Evolutionary conservation across 2,113 vertebrate species (phyloP).

Genomic region (Cryptotis parvus): DNA sequence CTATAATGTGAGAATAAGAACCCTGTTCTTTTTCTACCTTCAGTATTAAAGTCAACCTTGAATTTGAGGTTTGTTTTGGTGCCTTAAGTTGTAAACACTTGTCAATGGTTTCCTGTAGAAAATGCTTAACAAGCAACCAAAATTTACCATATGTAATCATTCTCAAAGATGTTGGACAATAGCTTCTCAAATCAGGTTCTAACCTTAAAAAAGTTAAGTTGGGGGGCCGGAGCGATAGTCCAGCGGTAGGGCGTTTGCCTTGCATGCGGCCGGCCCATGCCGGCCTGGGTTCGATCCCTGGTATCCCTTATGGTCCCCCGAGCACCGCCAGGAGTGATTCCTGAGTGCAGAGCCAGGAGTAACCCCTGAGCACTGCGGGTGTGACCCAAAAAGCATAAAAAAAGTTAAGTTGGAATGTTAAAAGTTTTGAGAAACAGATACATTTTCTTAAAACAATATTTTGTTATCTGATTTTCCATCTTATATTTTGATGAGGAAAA

Average conservation of each 20-base stretch:
- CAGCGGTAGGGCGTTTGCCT: too few relatives aligned
- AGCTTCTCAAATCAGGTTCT: constrained; percentile 6
- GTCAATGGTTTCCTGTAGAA: constrained; percentile 41
- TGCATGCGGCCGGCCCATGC: too few relatives aligned
- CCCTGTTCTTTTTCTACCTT: constrained; percentile 1
- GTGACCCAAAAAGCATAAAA: too few relatives aligned
- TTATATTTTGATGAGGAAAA: constrained; percentile 48
- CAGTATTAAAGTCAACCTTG: constrained; percentile 34
- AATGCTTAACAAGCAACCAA: constrained; percentile 25
- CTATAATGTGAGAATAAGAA: constrained; percentile 17
- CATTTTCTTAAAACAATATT: constrained; percentile 39
- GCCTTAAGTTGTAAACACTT: constrained; percentile 66
- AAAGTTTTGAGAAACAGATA: constrained; percentile 31
- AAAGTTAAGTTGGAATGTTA: not conserved
- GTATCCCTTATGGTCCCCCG: too few relatives aligned
- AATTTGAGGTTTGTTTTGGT: constrained; percentile 62
- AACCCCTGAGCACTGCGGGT: too few relatives aligned
- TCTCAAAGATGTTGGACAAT: constrained; percentile 42
- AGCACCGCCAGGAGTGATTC: too few relatives aligned
- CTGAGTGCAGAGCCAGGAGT: too few relatives aligned
- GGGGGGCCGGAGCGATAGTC: too few relatives aligned
- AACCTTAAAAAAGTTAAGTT: not conserved
- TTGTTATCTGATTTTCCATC: constrained; percentile 32
- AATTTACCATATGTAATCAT: constrained; percentile 27
- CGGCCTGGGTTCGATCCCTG: too few relatives aligned